Percentiles rank a stretch among this genome's conserved stretches.
phyloP scores from a whole-genome alignment of 2,888 invertebrate species.

The Nesidiocoris tenuis region DNA sequence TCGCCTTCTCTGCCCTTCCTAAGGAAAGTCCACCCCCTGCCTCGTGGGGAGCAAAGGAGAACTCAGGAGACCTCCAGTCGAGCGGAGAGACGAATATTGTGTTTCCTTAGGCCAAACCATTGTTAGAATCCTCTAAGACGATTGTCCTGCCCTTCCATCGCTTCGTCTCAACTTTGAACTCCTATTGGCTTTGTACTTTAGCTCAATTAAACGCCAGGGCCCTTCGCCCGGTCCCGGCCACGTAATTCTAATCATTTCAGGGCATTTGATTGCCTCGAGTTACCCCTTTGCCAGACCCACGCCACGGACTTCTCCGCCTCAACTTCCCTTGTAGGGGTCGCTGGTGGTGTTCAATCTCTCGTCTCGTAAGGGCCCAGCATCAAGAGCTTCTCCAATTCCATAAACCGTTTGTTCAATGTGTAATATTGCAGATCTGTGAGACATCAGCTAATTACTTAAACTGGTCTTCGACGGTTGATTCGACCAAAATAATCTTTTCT shows the following conservation, averaged over 20 bases:
- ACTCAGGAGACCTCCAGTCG: neutral
- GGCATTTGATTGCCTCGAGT: slow-evolving; percentile 41
- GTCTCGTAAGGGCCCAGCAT: neutral
- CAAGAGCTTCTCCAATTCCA: slow-evolving; percentile 4
- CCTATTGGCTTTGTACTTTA: slow-evolving; percentile 43
- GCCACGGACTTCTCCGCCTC: neutral
- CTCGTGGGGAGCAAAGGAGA: neutral
- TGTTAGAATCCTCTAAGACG: slow-evolving; percentile 44
- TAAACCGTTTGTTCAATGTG: neutral
- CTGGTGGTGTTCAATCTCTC: neutral
- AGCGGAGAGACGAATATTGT: slow-evolving; percentile 37
- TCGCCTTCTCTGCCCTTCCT: neutral
- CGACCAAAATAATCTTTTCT: too few species aligned
- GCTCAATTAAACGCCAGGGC: slow-evolving; percentile 38
- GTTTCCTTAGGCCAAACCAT: slow-evolving; percentile 42
- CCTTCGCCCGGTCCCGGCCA: slow-evolving; percentile 10
- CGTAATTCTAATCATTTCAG: slow-evolving; percentile 41
- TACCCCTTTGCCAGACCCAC: neutral
- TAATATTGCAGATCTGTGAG: too few species aligned
- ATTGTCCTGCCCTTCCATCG: slow-evolving; percentile 35
- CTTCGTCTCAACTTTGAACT: slow-evolving; percentile 37
- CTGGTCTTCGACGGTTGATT: too few species aligned
- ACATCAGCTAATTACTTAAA: neutral
- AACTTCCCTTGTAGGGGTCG: neutral
- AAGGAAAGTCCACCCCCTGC: neutral